Evolutionary conservation across 1,140 invertebrate genomes (phyloP), one percentile per base, ranked within the genome.

Genomic region (Sycobia sp.): DNA sequence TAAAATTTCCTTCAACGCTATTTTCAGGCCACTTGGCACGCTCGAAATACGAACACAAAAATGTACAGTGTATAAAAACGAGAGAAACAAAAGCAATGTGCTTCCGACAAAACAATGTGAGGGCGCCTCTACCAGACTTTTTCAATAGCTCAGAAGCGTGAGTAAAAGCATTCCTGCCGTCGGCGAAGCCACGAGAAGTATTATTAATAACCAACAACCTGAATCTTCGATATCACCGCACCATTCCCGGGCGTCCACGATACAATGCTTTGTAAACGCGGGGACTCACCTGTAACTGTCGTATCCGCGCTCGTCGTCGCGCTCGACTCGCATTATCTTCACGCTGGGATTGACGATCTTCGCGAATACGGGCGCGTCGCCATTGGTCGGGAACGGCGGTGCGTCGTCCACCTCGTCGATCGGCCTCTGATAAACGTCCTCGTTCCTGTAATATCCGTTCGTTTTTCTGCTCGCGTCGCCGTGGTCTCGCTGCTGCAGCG

Each of bases 271-370:
- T n/a, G n/a, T n/a, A n/a, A n/a, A n/a, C n/a, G n/a, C n/a, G n/a
- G n/a, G n/a, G 55, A 68, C 68, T 71, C 73, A 77, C 79, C 77
- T 79, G 73, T 79, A 75, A 62, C 67, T 69, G 38, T 81, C 74
- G 44, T 71, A 69, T 62, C 68, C 68, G 10, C 62, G 27, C 0
- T 80, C 73, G 46, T 73, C 69, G 13, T 82, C 76, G 9, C 75
- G 73, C 38, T 81, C 78, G 22, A 82, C 76, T 47, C 71, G 71
- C 79, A 81, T 81, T 46, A 81, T 82, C 64, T 78, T 82, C 55
- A 82, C 75, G 10, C 77, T 73, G 1, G 80, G 79, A 67, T 82
- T 76, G 20, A 79, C 55, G 9, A 81, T 68, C 23, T 77, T 80
- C 0, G 75, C 54, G 51, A 81, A 82, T 34, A 73, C 67, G 1